A percentile compares a stretch with the other conserved stretches of the same genome.
phyloP scores from a whole-genome alignment of 2,888 invertebrate genomes.

The Carterocephalus palaemon region DNA sequence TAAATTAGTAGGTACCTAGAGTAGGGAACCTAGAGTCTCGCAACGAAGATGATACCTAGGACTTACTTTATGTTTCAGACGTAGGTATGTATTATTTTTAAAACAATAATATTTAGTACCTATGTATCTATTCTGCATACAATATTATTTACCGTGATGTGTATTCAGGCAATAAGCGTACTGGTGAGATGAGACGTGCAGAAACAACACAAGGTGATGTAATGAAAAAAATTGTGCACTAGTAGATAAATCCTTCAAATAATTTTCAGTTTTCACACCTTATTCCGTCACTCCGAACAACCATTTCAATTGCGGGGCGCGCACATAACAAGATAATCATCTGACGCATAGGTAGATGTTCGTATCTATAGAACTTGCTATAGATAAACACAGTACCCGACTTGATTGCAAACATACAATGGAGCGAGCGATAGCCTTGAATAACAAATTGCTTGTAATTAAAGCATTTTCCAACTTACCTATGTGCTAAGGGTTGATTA shows the following conservation, averaged over 20 bases:
- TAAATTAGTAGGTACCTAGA: too few relatives aligned
- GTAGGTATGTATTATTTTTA: too few relatives aligned
- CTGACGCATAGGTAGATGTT: slow-evolving; percentile 20
- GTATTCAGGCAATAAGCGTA: slow-evolving; percentile 57
- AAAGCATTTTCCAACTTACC: slow-evolving; percentile 46
- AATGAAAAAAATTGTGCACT: slow-evolving; percentile 11
- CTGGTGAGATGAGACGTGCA: slow-evolving; percentile 55
- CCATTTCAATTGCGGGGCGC: slow-evolving; percentile 8
- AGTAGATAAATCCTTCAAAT: slow-evolving; percentile 7
- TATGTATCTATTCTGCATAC: slow-evolving; percentile 19
- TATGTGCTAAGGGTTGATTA: slow-evolving; percentile 40
- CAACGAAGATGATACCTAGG: too few relatives aligned
- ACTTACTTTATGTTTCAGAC: too few relatives aligned
- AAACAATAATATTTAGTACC: too few relatives aligned
- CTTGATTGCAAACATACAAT: slow-evolving; percentile 29
- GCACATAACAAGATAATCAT: slow-evolving; percentile 17
- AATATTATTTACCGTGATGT: slow-evolving; percentile 45
- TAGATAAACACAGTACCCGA: slow-evolving; percentile 18
- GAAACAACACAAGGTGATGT: slow-evolving; percentile 33
- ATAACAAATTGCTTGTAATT: background rate
- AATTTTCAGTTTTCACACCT: background rate
- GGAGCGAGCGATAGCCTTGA: slow-evolving; percentile 2
- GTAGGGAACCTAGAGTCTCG: too few relatives aligned
- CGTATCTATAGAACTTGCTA: slow-evolving; percentile 27
- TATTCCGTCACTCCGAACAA: background rate